These are phyloP conservation scores for Fistularia tabacaria DNA, from an alignment of 2,797 vertebrate species.

Conservation along the genomic window DNA sequence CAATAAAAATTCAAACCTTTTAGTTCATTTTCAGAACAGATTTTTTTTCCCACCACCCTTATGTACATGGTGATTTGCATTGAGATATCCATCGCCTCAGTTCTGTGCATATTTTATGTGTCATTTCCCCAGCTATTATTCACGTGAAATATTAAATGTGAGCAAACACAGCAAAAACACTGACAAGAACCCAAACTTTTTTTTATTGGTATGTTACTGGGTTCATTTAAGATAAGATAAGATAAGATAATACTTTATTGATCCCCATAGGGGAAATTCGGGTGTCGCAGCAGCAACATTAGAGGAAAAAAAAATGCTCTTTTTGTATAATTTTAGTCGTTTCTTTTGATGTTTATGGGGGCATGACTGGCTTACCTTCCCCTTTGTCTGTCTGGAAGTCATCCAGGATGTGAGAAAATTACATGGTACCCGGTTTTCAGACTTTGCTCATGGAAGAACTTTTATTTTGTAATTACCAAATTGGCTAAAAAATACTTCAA, in stretches of 20 bases:
- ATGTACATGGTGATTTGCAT: not conserved
- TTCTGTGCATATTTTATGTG: constrained; percentile 6
- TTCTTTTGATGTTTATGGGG: constrained; percentile 26
- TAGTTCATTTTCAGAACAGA: not conserved
- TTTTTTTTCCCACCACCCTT: no score
- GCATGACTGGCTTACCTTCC: constrained; percentile 23
- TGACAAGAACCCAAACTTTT: constrained; percentile 1
- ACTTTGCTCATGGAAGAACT: constrained; percentile 16
- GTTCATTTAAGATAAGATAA: no score
- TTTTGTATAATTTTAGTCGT: constrained; percentile 1
- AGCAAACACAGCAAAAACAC: constrained; percentile 18
- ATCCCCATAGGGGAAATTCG: no score
- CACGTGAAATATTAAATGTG: constrained; percentile 26
- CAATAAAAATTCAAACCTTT: not conserved
- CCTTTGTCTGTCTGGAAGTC: constrained; percentile 26
- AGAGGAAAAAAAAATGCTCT: no score
- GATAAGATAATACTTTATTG: no score
- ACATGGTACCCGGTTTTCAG: constrained; percentile 32
- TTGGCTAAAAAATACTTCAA: constrained; percentile 14
- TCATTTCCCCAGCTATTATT: constrained; percentile 10
- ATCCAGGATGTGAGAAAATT: constrained; percentile 44
- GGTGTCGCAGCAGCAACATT: no score
- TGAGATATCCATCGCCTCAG: not conserved
- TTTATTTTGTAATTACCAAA: constrained; percentile 29
- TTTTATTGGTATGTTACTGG: constrained; percentile 2